These are phyloP conservation scores for Caenorhabditis parvicauda DNA, from an alignment of 2,888 invertebrate genomes.

Conservation along the genomic window DNA sequence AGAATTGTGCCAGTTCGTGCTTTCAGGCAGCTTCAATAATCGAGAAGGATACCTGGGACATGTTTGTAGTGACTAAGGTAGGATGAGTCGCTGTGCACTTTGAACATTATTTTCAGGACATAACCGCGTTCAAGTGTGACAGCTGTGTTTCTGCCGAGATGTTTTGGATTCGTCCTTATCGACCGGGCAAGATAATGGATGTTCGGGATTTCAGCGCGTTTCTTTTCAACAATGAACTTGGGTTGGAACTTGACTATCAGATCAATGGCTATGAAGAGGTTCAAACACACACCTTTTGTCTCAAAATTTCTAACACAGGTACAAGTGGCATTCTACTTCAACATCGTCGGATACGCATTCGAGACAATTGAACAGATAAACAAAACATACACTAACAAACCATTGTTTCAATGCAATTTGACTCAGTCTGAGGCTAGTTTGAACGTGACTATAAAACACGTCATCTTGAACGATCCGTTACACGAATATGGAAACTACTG, in stretches of 20 bases:
- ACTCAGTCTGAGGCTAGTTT: slow-evolving; percentile 21
- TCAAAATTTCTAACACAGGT: slow-evolving; percentile 16
- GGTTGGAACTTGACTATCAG: slow-evolving; percentile 41
- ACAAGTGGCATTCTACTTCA: slow-evolving; percentile 41
- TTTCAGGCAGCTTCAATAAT: too few relatives aligned
- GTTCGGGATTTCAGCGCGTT: slow-evolving; percentile 47
- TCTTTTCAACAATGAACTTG: slow-evolving; percentile 50
- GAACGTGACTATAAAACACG: slow-evolving; percentile 23
- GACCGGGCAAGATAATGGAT: slow-evolving; percentile 30
- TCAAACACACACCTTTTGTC: background rate
- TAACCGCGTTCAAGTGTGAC: slow-evolving; percentile 56
- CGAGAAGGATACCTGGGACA: background rate
- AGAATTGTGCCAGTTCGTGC: background rate
- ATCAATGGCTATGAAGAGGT: slow-evolving; percentile 51
- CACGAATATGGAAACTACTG: slow-evolving; percentile 37
- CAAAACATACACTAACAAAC: slow-evolving; percentile 16
- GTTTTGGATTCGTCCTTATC: slow-evolving; percentile 51
- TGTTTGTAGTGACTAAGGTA: background rate
- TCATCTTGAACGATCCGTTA: slow-evolving; percentile 19
- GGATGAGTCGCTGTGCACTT: background rate
- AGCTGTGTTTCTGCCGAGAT: slow-evolving; percentile 44
- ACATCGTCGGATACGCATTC: slow-evolving; percentile 35
- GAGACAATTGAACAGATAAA: slow-evolving; percentile 21
- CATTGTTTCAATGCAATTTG: slow-evolving; percentile 20
- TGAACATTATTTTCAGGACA: slow-evolving; percentile 35